Evolutionary conservation across 2,113 vertebrate species (phyloP).

Genomic region (Phaethon lepturus): DNA sequence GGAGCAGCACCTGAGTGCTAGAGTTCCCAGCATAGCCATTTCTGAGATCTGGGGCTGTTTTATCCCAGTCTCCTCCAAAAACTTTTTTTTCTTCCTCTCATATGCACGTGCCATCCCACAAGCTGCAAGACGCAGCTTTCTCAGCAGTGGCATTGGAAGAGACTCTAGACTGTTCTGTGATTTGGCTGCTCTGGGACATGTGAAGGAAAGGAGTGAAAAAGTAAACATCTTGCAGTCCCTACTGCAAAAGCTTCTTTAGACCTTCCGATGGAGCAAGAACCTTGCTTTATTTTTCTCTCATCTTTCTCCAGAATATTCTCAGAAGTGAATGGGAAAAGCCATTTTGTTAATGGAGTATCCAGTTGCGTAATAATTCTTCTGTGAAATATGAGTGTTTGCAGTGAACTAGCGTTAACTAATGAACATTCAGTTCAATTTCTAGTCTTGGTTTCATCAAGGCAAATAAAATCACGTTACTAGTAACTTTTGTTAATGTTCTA

Average conservation of each 20-base stretch:
- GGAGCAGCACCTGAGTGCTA: slow-evolving; percentile 51
- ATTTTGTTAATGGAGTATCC: not conserved
- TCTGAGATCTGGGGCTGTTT: not conserved
- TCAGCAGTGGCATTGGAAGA: not conserved
- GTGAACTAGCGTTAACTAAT: not conserved
- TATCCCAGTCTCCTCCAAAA: not conserved
- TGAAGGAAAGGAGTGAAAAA: not conserved
- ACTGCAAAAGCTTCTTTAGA: not conserved
- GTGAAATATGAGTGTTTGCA: slow-evolving; percentile 15
- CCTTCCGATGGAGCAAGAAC: not conserved
- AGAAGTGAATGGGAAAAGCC: slow-evolving; percentile 10
- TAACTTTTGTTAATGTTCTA: not conserved
- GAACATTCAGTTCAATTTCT: slow-evolving; percentile 18
- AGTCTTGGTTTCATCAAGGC: not conserved
- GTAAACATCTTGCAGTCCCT: not conserved
- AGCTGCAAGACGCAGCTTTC: not conserved
- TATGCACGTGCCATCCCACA: not conserved
- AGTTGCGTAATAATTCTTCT: not conserved
- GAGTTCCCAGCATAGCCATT: not conserved
- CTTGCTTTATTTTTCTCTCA: not conserved
- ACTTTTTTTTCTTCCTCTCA: not conserved
- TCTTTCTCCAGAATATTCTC: not conserved
- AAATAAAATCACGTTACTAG: not conserved
- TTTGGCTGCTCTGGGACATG: not conserved
- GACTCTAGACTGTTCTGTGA: not conserved